Percentiles rank a stretch among this genome's conserved stretches.
These are phyloP conservation scores for Leptosomus discolor DNA, from an alignment of 2,113 vertebrate species.

Conservation along the genomic window DNA sequence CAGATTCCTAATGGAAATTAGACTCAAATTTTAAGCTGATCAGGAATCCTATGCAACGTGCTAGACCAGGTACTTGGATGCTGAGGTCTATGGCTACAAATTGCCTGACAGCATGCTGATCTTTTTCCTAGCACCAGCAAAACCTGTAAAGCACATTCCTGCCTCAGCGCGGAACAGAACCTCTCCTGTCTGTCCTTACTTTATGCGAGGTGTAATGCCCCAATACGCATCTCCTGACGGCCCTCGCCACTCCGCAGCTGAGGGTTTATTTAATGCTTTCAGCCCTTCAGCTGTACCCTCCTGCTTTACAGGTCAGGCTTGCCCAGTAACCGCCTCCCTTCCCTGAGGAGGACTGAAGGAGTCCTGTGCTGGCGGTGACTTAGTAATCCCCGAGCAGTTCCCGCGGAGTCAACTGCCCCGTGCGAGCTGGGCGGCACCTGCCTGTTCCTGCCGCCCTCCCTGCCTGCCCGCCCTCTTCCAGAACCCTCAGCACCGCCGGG, in stretches of 20 bases:
- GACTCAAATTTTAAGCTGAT: not conserved
- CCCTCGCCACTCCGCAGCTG: not conserved
- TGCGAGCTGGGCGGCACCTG: not conserved
- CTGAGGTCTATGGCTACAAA: not conserved
- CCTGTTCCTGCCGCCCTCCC: no score
- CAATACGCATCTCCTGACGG: not conserved
- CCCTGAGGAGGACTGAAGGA: not conserved
- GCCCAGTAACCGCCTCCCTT: not conserved
- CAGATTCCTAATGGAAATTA: not conserved
- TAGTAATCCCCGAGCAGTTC: not conserved
- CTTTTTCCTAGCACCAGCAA: not conserved
- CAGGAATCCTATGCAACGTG: not conserved
- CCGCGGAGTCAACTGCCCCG: not conserved
- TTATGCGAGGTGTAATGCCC: not conserved
- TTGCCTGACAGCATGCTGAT: no score
- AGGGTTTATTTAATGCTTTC: no score
- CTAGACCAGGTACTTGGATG: not conserved
- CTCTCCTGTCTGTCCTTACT: not conserved
- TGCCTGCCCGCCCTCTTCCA: no score
- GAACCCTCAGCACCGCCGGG: no score
- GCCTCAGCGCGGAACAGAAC: not conserved
- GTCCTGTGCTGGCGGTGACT: not conserved
- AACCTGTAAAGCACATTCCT: not conserved
- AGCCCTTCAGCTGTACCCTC: not conserved
- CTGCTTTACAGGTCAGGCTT: not conserved